These are phyloP conservation scores for Chironomus tentans DNA, from an alignment of 2,888 invertebrate species.

Conservation along the genomic window DNA sequence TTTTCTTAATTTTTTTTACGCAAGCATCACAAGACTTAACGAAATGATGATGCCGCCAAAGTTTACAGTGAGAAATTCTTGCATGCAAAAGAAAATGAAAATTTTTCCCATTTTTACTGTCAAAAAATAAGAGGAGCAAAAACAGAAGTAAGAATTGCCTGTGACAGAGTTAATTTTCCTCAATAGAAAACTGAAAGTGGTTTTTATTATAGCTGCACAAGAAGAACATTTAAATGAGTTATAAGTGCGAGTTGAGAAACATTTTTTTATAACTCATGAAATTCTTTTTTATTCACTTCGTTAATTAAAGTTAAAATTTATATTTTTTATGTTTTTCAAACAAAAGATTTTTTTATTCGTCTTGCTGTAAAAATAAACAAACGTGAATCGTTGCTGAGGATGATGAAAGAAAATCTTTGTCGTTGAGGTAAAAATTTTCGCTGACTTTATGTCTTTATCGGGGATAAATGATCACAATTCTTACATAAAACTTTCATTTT, in stretches of 20 bases:
- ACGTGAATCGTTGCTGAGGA: too few species aligned
- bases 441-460: too few species aligned
- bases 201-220: background rate
- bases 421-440: too few species aligned
- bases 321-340: too few species aligned
- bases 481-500: too few species aligned
- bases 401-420: too few species aligned
- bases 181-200: background rate
- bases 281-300: background rate
- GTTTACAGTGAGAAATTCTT: background rate
- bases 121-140: background rate
- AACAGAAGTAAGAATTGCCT: background rate
- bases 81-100: background rate
- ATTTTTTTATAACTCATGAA: background rate
- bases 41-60: too few species aligned
- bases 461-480: too few species aligned
- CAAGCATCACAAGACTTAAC: too few species aligned
- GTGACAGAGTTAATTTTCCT: background rate
- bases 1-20: too few species aligned
- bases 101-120: background rate
- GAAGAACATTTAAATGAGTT: background rate
- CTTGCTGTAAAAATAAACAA: too few species aligned
- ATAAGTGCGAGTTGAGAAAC: background rate
- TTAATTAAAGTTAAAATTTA: background rate
- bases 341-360: too few species aligned